phyloP scores from a whole-genome alignment of 2,113 vertebrate genomes.

The Scopus umbretta region DNA sequence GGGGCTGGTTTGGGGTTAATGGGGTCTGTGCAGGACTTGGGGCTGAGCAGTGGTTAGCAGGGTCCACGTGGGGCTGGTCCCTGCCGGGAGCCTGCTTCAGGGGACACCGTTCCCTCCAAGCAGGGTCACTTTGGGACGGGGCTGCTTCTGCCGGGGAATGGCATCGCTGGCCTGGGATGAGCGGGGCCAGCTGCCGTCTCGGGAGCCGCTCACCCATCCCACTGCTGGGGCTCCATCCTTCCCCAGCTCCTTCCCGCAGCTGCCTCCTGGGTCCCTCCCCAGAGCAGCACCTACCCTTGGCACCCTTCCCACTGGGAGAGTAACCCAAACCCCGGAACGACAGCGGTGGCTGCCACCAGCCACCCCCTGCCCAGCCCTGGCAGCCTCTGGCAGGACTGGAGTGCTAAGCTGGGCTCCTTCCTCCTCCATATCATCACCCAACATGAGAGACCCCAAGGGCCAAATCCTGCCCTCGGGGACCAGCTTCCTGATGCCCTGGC shows the following conservation, averaged over 20 bases:
- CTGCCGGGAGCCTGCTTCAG: background rate
- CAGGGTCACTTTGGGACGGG: background rate
- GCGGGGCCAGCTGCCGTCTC: accelerated
- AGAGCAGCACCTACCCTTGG: background rate
- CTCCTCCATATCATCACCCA: background rate
- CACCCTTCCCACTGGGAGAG: background rate
- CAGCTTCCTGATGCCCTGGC: background rate
- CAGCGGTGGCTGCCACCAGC: background rate
- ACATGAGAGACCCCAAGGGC: background rate
- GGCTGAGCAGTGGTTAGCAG: background rate
- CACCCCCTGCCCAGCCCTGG: background rate
- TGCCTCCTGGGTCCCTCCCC: background rate
- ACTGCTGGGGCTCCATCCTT: background rate
- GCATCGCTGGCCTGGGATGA: background rate
- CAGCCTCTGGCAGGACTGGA: background rate
- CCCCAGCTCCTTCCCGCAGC: accelerated
- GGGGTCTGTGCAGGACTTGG: background rate
- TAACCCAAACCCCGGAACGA: background rate
- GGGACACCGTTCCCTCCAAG: background rate
- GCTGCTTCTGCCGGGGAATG: background rate
- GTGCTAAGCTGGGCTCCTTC: background rate
- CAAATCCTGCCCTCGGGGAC: background rate
- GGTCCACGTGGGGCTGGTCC: background rate
- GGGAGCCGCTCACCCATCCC: accelerated
- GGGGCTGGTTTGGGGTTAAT: background rate